Conservation (phyloP, 2,888 invertebrate species). For the Liposcelis brunnea region DNA sequence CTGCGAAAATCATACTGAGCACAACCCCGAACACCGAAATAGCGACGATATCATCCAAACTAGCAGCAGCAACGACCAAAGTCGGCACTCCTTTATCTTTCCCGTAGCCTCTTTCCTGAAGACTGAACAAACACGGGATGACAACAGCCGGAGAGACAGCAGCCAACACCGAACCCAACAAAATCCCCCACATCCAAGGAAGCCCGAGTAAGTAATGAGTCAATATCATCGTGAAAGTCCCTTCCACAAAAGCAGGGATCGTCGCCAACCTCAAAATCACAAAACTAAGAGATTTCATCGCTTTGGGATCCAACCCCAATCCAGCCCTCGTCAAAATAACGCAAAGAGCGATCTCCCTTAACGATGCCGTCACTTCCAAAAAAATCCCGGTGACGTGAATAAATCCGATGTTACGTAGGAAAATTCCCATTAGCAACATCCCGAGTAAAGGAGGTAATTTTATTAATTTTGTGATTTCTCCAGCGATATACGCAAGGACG, state of each 20-base stretch:
- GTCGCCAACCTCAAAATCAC: conserved; percentile 29
- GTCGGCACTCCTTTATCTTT: conserved; percentile 57
- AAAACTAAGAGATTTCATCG: conserved; percentile 26
- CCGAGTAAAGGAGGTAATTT: conserved; percentile 39
- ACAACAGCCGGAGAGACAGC: conserved; percentile 60
- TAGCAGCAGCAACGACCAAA: conserved; percentile 49
- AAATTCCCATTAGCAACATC: conserved; percentile 41
- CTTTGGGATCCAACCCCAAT: conserved; percentile 31
- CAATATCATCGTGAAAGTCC: conserved; percentile 24
- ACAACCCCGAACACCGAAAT: conserved; percentile 54
- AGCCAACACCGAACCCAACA: conserved; percentile 27
- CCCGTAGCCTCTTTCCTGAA: conserved; percentile 45
- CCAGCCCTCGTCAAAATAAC: conserved; percentile 35
- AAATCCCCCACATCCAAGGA: conserved; percentile 30
- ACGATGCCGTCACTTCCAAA: conserved; percentile 28
- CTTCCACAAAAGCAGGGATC: conserved; percentile 30
- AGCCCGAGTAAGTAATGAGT: conserved; percentile 29
- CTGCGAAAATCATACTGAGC: conserved; percentile 43
- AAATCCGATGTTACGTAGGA: conserved; percentile 31
- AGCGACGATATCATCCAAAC: conserved; percentile 58
- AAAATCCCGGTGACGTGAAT: conserved; percentile 30
- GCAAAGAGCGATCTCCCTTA: conserved; percentile 31
- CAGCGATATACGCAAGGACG: not conserved
- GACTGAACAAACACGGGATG: conserved; percentile 44
- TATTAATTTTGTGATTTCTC: conserved; percentile 11